Conservation (phyloP, 1,140 invertebrate species). For the Eumeta japonica region DNA sequence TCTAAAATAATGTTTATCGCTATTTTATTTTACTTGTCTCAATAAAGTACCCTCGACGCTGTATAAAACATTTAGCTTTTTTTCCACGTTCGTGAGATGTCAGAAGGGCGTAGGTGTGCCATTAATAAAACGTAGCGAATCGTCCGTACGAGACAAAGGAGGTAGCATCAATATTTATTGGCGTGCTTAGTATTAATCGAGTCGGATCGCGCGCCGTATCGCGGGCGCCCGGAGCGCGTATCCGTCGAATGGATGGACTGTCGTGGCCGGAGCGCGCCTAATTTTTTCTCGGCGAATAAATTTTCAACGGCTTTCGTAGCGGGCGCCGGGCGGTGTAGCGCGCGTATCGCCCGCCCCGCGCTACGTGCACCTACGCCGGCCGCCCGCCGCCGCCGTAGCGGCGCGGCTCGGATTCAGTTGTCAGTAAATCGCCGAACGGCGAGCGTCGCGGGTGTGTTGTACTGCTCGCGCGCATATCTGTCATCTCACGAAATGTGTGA, state of each 20-base stretch:
- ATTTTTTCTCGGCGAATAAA: constrained; percentile 30
- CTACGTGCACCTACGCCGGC: constrained; percentile 12
- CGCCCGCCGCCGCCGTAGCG: constrained; percentile 12
- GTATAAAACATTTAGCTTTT: no score
- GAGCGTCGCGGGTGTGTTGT: constrained; percentile 25
- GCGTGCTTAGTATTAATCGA: constrained; percentile 53
- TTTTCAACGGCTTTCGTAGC: constrained; percentile 15
- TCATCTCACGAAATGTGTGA: constrained; percentile 53
- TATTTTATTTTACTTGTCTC: no score
- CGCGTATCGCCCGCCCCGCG: constrained; percentile 21
- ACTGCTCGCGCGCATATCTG: no score
- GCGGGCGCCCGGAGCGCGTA: constrained; percentile 17
- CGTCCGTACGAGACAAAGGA: constrained; percentile 47
- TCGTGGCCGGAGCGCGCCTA: constrained; percentile 30
- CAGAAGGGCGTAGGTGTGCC: constrained; percentile 36
- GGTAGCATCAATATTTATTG: constrained; percentile 52
- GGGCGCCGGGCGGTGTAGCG: constrained; percentile 24
- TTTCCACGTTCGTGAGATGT: no score
- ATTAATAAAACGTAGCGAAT: constrained; percentile 49
- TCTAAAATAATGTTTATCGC: no score
- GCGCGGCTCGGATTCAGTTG: constrained; percentile 10
- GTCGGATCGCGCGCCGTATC: constrained; percentile 39
- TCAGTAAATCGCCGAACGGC: constrained; percentile 36
- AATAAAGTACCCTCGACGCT: no score
- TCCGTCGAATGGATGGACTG: constrained; percentile 35